phyloP scores from a whole-genome alignment of 2,888 invertebrate genomes.

The Aspidapion aeneum region DNA sequence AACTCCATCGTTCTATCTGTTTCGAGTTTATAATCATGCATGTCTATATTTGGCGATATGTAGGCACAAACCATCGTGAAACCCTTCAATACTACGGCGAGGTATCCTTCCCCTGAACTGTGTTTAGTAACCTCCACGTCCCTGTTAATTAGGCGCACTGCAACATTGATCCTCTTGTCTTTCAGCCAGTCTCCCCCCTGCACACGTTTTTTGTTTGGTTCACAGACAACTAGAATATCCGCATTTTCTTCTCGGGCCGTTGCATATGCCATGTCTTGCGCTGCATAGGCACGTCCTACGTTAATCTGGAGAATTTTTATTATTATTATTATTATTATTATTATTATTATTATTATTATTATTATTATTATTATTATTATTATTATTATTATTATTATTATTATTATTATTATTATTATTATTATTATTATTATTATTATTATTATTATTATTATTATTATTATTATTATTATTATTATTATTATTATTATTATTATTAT shows the following conservation, averaged over 20 bases:
- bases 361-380: too few relatives aligned
- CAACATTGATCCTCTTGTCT: conserved; percentile 2
- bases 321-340: too few relatives aligned
- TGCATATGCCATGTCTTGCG: conserved; percentile 7
- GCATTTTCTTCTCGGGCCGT: neutral
- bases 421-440: too few relatives aligned
- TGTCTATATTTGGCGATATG: conserved; percentile 14
- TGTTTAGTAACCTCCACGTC: neutral
- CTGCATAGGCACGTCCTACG: conserved; percentile 8
- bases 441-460: too few relatives aligned
- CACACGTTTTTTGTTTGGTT: conserved; percentile 11
- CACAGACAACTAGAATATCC: conserved; percentile 11
- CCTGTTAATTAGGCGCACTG: neutral
- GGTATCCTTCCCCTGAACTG: neutral
- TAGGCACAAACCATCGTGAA: conserved; percentile 5
- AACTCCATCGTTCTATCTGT: neutral
- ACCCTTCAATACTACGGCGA: neutral
- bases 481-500: too few relatives aligned
- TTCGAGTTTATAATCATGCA: neutral
- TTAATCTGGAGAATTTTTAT: conserved; percentile 15
- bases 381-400: too few relatives aligned
- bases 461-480: too few relatives aligned
- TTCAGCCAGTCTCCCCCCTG: neutral
- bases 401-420: too few relatives aligned
- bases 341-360: too few relatives aligned